These are phyloP conservation scores for Drosophila acutilabella DNA, from an alignment of 2,888 invertebrate species.

Conservation along the genomic window DNA sequence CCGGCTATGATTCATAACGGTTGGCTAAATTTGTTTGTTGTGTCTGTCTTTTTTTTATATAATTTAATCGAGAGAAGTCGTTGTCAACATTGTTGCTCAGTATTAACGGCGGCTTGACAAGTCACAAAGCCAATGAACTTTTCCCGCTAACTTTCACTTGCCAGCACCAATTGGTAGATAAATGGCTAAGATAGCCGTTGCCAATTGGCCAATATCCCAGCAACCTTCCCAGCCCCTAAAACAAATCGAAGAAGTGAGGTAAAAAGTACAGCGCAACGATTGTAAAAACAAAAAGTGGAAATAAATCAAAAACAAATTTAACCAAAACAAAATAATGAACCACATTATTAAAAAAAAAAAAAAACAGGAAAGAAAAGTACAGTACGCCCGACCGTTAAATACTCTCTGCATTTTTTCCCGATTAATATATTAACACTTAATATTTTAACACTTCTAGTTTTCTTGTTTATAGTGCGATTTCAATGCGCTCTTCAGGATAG, in stretches of 20 bases:
- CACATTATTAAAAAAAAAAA: conserved; percentile 5
- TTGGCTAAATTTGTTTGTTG: conserved; percentile 26
- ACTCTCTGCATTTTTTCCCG: too few relatives aligned
- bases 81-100: conserved; percentile 26
- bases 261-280: conserved; percentile 50
- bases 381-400: too few relatives aligned
- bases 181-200: conserved; percentile 57
- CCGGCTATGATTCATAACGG: conserved; percentile 54
- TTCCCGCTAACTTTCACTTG: conserved; percentile 58
- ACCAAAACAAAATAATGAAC: conserved; percentile 27
- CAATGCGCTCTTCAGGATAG: too few relatives aligned
- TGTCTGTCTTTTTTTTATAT: conserved; percentile 24
- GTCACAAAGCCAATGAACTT: conserved; percentile 58
- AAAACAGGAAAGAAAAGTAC: background rate
- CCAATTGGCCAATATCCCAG: conserved; percentile 59
- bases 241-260: conserved; percentile 57
- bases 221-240: conserved; percentile 25
- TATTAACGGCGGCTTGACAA: conserved; percentile 4
- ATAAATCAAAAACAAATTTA: conserved; percentile 34
- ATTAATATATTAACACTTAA: too few relatives aligned
- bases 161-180: conserved; percentile 48
- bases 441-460: too few relatives aligned
- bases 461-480: too few relatives aligned
- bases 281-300: conserved; percentile 52
- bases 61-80: conserved; percentile 20